Percentiles rank a stretch among this genome's conserved stretches.
phyloP scores from a whole-genome alignment of 1,140 invertebrate genomes.

The Ceratosolen solmsi region DNA sequence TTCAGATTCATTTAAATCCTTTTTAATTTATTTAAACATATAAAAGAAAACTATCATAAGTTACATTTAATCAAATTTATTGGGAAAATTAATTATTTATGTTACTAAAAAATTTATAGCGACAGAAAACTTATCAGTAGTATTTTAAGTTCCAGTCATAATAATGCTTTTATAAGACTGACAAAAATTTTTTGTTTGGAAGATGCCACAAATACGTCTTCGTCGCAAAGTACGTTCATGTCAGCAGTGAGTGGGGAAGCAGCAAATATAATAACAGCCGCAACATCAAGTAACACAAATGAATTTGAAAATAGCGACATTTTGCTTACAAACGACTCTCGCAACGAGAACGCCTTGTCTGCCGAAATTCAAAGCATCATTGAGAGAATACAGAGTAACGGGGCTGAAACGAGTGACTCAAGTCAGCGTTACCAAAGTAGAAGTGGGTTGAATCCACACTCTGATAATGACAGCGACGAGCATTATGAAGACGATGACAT shows the following conservation, averaged over 20 bases:
- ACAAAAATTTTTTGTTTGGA: slow-evolving; percentile 11
- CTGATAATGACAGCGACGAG: slow-evolving; percentile 46
- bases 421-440: slow-evolving; percentile 37
- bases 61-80: too few relatives aligned
- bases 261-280: background rate
- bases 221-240: background rate
- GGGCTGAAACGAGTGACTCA: slow-evolving; percentile 29
- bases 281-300: background rate
- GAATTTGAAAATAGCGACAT: slow-evolving; percentile 19
- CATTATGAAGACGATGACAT: slow-evolving; percentile 27
- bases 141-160: background rate
- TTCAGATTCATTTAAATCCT: background rate
- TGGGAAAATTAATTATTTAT: too few relatives aligned
- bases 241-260: background rate
- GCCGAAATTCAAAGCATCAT: slow-evolving; percentile 62
- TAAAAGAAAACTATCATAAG: too few relatives aligned
- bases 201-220: background rate
- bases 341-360: slow-evolving; percentile 28
- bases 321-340: slow-evolving; percentile 26
- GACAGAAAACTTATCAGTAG: background rate
- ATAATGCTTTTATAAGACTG: slow-evolving; percentile 14
- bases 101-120: too few relatives aligned
- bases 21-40: background rate
- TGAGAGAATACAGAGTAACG: slow-evolving; percentile 57
- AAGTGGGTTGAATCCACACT: slow-evolving; percentile 21